Evolutionary conservation across 37 sponge, comb jelly and placozoan species (phyloP).

Genomic region (Cladorhizidae sp.): DNA sequence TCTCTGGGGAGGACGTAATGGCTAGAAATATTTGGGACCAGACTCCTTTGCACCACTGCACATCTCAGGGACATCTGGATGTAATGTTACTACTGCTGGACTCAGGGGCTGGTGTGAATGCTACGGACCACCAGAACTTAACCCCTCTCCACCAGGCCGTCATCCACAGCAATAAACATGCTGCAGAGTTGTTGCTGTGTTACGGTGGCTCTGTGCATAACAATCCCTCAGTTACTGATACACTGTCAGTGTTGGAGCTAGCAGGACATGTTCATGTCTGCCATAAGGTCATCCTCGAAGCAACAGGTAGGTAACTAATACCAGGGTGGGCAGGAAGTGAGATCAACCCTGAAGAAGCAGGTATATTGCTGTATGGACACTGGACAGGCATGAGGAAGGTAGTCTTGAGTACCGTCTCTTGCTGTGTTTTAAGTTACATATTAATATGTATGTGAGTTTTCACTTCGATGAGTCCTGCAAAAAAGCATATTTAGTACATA

Average conservation of each 20-base stretch:
- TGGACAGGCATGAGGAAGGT: no score
- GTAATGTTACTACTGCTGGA: conserved; percentile 76
- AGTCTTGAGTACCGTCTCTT: no score
- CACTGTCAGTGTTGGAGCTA: conserved; percentile 45
- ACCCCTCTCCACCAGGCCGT: conserved; percentile 81
- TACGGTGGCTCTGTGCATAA: conserved; percentile 64
- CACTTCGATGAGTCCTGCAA: no score
- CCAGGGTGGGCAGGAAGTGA: no score
- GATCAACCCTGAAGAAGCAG: no score
- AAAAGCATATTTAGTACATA: no score
- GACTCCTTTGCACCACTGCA: conserved; percentile 75
- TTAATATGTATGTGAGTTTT: background rate
- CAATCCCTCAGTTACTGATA: conserved; percentile 17
- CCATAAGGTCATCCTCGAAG: conserved; percentile 31
- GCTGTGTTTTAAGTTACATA: no score
- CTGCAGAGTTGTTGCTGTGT: conserved; percentile 68
- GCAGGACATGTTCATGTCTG: conserved; percentile 55
- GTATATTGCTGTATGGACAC: no score
- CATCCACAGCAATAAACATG: conserved; percentile 61
- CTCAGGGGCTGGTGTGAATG: conserved; percentile 68
- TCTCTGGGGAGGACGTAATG: conserved; percentile 25
- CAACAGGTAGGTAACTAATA: conserved; percentile 44
- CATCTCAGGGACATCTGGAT: conserved; percentile 65
- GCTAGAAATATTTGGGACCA: conserved; percentile 55
- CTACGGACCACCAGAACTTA: conserved; percentile 53